phyloP scores from a whole-genome alignment of 1,140 invertebrate genomes.

The Stegodyphus mimosarum region DNA sequence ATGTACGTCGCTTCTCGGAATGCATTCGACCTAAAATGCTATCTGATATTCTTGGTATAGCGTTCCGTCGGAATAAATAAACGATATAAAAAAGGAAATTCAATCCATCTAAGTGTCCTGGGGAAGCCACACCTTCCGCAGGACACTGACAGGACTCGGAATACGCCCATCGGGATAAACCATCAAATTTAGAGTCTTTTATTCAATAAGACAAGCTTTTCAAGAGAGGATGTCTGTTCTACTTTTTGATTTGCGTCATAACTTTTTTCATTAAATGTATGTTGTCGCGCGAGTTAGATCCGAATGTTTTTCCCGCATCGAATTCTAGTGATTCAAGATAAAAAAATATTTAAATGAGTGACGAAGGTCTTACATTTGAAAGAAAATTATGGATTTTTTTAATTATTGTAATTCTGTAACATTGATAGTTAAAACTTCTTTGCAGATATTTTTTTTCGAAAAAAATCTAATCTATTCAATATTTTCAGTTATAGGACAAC shows the following conservation, averaged over 20 bases:
- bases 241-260: background rate
- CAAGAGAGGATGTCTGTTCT: background rate
- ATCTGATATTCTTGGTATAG: background rate
- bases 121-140: background rate
- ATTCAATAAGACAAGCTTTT: slow-evolving; percentile 10
- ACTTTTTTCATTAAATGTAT: no score
- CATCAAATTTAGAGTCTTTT: background rate
- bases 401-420: no score
- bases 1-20: background rate
- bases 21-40: background rate
- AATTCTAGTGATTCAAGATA: no score
- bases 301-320: no score
- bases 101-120: slow-evolving; percentile 8
- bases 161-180: background rate
- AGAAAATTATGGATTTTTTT: no score
- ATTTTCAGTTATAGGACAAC: no score
- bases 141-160: background rate
- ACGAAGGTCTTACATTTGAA: no score
- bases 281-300: no score
- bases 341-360: no score
- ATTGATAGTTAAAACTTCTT: no score
- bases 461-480: no score
- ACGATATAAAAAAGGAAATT: background rate
- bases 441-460: no score
- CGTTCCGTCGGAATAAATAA: slow-evolving; percentile 7